These are phyloP conservation scores for Ochotona princeps DNA, from an alignment of 2,113 vertebrate genomes.

Conservation along the genomic window DNA sequence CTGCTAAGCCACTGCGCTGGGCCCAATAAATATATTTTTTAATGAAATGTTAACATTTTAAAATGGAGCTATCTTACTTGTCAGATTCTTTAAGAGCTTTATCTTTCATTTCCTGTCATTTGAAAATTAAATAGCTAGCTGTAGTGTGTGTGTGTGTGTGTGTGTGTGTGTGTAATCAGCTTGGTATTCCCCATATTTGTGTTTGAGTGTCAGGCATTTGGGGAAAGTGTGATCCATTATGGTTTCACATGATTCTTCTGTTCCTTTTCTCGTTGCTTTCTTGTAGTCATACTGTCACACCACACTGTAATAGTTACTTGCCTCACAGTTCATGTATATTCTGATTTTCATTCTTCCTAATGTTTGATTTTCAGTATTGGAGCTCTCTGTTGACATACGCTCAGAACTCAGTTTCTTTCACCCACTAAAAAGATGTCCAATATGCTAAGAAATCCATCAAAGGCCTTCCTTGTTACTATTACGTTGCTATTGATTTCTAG, in stretches of 20 bases:
- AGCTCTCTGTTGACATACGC: background rate
- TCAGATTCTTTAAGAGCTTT: background rate
- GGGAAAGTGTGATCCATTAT: background rate
- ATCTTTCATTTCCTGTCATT: background rate
- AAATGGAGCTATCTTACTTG: background rate
- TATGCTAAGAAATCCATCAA: background rate
- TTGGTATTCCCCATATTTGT: background rate
- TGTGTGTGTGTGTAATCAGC: background rate
- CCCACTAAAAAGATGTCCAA: background rate
- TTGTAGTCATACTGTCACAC: background rate
- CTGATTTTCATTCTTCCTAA: background rate
- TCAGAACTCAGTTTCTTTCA: background rate
- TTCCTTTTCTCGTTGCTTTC: background rate
- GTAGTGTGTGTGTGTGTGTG: too few relatives aligned
- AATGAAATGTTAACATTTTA: too few relatives aligned
- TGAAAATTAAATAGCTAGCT: background rate
- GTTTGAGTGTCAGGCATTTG: background rate
- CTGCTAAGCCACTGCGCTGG: too few relatives aligned
- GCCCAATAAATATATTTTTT: too few relatives aligned
- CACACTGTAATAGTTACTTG: background rate
- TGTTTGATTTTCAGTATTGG: background rate
- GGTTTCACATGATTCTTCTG: background rate
- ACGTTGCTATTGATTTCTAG: background rate
- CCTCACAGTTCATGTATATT: background rate
- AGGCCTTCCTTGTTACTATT: background rate